phyloP scores from a whole-genome alignment of 1,140 invertebrate genomes.

The Portunus trituberculatus region DNA sequence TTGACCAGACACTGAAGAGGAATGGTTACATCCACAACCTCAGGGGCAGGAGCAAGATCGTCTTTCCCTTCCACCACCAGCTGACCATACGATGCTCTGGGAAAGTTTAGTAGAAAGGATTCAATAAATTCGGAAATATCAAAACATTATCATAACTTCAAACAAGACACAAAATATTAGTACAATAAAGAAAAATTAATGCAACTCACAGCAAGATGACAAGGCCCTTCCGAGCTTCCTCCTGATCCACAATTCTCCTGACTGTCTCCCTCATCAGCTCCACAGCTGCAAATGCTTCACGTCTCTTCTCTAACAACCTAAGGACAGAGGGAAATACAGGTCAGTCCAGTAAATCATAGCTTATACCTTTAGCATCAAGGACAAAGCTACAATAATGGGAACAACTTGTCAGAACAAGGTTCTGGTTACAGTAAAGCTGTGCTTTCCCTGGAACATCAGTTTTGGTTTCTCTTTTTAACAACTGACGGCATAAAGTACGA shows the following conservation, averaged over 20 bases:
- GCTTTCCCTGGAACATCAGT: no score
- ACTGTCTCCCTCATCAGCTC: constrained; percentile 89
- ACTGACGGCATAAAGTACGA: no score
- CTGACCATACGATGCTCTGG: constrained; percentile 82
- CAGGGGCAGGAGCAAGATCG: constrained; percentile 80
- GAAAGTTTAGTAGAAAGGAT: neutral
- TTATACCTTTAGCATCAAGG: no score
- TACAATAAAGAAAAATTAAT: neutral
- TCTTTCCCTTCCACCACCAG: constrained; percentile 70
- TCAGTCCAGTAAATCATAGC: no score
- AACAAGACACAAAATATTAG: constrained; percentile 13
- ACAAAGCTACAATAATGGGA: no score
- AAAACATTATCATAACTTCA: constrained; percentile 23
- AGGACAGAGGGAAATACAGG: neutral
- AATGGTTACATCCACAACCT: constrained; percentile 95
- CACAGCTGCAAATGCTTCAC: constrained; percentile 91
- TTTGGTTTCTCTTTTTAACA: no score
- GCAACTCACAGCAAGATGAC: constrained; percentile 89
- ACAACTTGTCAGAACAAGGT: no score
- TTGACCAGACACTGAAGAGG: constrained; percentile 96
- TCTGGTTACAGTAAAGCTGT: no score
- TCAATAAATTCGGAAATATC: neutral
- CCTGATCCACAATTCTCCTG: constrained; percentile 83
- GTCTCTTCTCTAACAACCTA: constrained; percentile 88
- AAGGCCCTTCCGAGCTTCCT: constrained; percentile 89